Base-by-base conservation (phyloP, 2,797 vertebrate genomes). In the Acipenser transmontanus region DNA sequence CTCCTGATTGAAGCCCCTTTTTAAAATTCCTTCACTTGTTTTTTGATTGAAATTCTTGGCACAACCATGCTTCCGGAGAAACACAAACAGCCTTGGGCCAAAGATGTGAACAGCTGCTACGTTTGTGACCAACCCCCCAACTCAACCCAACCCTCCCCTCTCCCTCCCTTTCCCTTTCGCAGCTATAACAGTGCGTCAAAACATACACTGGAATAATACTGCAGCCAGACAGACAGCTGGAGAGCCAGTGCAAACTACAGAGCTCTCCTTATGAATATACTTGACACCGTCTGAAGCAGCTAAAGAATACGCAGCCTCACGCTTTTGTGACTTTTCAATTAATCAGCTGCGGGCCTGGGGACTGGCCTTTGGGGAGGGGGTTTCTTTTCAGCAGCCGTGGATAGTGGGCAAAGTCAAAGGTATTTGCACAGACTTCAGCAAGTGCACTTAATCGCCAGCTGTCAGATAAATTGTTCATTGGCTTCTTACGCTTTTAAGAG, bases 51-150 rank as follows among this genome's bases (percentile, higher is more conserved):
- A 70, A 63, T 61, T 64, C 63, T 56, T 63, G 48, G 61, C 71
- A 54, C 68, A 77, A 70, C 66, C 20, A 10, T 7, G 7, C 17
- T 62, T 7, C 49, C 1, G n/a, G 60, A 47, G 70, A 77, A 70
- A 75, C 78, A 79, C 60, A 54, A 57, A 52, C 47, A 64, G 51
- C 51, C 47, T 63, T 8, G 47, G 12, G 52, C 56, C 9, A 11
- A 8, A 48, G 51, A 63, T n/a, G 10, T 34, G 47, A 20, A 68
- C 52, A 68, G 61, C 61, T 68, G 61, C 67, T 17, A 6, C 8
- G 54, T 47, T 48, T 56, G 50, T 34, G 60, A 34, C n/a, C 52
- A 34, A 8, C 10, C 47, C 67, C 34, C 34, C 49, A 34, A 14
- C 14, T 11, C n/a, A 13, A 8, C 66, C 62, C 20, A 6, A 48